These are phyloP conservation scores for Cyphomyrus discorhynchus DNA, from an alignment of 2,113 vertebrate genomes.

Conservation along the genomic window DNA sequence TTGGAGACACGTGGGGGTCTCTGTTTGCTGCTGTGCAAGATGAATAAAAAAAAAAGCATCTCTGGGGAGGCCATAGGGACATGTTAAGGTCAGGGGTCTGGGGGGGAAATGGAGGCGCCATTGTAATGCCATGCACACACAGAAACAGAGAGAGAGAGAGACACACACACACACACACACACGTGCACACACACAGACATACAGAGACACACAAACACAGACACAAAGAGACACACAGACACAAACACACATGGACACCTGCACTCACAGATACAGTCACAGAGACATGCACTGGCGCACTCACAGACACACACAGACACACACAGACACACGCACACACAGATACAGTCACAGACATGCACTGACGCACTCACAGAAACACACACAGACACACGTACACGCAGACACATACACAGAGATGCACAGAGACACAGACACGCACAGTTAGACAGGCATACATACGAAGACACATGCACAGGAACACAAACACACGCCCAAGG, in stretches of 20 bases:
- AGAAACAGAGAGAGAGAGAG: constrained; percentile 14
- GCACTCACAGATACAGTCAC: neutral
- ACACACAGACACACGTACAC: neutral
- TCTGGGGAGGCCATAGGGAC: constrained; percentile 55
- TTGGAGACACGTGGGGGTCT: neutral
- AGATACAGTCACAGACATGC: neutral
- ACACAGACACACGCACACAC: neutral
- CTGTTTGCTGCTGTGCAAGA: neutral
- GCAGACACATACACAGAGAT: neutral
- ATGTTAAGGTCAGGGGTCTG: constrained; percentile 62
- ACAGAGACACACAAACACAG: constrained; percentile 8
- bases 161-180: neutral
- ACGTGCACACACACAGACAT: constrained; percentile 20
- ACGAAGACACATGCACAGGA: neutral
- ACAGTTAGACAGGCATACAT: neutral
- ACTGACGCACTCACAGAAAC: constrained; percentile 27
- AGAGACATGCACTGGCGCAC: neutral
- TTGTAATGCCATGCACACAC: constrained; percentile 18
- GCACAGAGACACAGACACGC: neutral
- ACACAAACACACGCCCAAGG: neutral
- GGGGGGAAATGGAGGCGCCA: constrained; percentile 31
- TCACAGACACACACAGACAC: neutral
- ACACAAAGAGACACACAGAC: constrained; percentile 19
- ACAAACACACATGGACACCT: constrained; percentile 26
- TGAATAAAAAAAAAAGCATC: constrained; percentile 30